phyloP scores from a whole-genome alignment of 2,888 invertebrate species.

The Eueremaeus valkanovi region DNA sequence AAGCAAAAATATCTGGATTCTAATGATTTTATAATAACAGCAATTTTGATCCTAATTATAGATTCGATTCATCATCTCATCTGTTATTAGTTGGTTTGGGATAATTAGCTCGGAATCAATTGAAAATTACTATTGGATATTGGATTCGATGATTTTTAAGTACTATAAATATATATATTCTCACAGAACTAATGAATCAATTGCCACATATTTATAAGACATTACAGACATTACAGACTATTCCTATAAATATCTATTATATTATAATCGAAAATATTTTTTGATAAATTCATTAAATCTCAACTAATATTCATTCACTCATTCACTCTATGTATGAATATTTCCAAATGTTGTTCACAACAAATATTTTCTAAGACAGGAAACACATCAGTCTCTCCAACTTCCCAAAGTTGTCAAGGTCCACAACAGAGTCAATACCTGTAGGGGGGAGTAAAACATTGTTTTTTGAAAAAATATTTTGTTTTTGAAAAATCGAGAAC shows the following conservation, averaged over 20 bases:
- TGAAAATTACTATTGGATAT: constrained; percentile 25
- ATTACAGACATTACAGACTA: too few species aligned
- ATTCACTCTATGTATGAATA: too few species aligned
- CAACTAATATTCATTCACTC: neutral
- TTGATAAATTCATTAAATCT: neutral
- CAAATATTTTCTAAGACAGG: neutral
- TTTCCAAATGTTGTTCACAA: neutral
- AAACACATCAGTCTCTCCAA: constrained; percentile 33
- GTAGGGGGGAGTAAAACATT: too few species aligned
- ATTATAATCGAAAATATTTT: constrained; percentile 3
- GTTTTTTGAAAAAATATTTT: too few species aligned
- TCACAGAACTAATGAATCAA: constrained; percentile 6
- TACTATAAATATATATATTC: neutral
- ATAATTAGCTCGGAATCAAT: constrained; percentile 18
- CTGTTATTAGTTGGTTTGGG: neutral
- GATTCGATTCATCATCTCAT: neutral
- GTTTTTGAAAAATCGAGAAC: too few species aligned
- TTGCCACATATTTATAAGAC: constrained; percentile 24
- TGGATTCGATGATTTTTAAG: neutral
- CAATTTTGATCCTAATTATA: constrained; percentile 14
- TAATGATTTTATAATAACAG: constrained; percentile 17
- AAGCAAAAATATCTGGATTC: neutral
- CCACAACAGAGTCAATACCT: too few species aligned
- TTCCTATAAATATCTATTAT: too few species aligned
- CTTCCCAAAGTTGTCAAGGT: too few species aligned